Conservation (phyloP, 2,113 vertebrate genomes). For the Entosphenus tridentatus region DNA sequence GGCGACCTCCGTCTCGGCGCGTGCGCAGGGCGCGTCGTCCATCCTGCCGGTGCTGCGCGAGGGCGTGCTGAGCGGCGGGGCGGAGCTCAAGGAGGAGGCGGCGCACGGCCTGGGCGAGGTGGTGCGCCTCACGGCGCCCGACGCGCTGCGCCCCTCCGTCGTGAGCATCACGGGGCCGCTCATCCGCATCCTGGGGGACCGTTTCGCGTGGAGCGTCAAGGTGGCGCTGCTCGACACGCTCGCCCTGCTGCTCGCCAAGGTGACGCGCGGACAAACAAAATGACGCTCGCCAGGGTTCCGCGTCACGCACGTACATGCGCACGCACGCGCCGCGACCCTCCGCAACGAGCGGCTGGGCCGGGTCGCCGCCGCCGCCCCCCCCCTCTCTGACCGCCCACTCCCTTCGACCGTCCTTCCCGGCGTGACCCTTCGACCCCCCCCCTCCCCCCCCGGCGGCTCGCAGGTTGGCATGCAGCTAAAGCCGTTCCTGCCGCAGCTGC, state of each 20-base stretch:
- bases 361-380: too few species aligned
- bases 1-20: too few species aligned
- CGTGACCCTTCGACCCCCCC: too few species aligned
- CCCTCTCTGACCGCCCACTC: too few species aligned
- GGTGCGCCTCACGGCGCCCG: slow-evolving; percentile 71
- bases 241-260: slow-evolving; percentile 73
- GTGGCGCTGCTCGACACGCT: slow-evolving; percentile 77
- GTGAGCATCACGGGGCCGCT: slow-evolving; percentile 88
- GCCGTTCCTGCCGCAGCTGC: slow-evolving; percentile 85
- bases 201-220: slow-evolving; percentile 78
- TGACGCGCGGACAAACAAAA: slow-evolving; percentile 14
- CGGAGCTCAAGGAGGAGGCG: slow-evolving; percentile 91
- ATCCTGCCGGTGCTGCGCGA: slow-evolving; percentile 81
- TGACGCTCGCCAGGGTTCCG: too few species aligned
- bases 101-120: slow-evolving; percentile 70
- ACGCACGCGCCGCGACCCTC: neutral
- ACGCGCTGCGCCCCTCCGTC: slow-evolving; percentile 74
- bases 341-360: neutral
- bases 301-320: neutral
- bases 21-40: slow-evolving; percentile 61
- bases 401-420: too few species aligned
- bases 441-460: neutral
- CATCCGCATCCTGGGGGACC: slow-evolving; percentile 82
- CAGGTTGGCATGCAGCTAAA: slow-evolving; percentile 88
- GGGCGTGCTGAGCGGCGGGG: slow-evolving; percentile 71